Conservation (phyloP, 2,888 invertebrate species). For the Cerceris ruficornis region DNA sequence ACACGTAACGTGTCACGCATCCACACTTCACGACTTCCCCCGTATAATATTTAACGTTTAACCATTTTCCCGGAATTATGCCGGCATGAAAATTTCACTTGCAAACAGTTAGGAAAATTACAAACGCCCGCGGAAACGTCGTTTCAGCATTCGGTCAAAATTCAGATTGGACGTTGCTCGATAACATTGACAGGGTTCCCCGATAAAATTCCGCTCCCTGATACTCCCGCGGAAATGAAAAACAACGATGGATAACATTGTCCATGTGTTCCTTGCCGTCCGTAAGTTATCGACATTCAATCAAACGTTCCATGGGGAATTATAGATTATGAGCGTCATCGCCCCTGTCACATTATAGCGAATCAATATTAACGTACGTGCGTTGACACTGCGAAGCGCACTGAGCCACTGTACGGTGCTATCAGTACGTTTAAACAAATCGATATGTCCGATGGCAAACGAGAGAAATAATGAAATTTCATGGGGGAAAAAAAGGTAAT, state of each 20-base stretch:
- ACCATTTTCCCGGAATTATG: not conserved
- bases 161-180: not conserved
- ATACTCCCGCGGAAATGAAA: not conserved
- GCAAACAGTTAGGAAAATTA: not conserved
- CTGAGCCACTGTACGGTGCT: not conserved
- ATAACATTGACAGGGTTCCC: not conserved
- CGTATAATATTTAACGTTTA: not conserved
- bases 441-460: no score
- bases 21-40: not conserved
- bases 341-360: slow-evolving; percentile 57
- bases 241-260: not conserved
- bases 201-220: slow-evolving; percentile 3
- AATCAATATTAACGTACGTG: slow-evolving; percentile 59
- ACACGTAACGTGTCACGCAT: not conserved
- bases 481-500: no score
- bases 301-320: slow-evolving; percentile 56
- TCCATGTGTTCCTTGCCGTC: slow-evolving; percentile 5
- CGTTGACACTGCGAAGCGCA: slow-evolving; percentile 13
- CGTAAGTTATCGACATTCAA: slow-evolving; percentile 40
- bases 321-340: slow-evolving; percentile 58
- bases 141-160: not conserved
- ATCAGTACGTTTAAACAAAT: not conserved
- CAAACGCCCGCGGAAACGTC: not conserved
- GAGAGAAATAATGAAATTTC: no score
- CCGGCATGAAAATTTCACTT: not conserved